These are phyloP conservation scores for Eledone cirrhosa DNA, from an alignment of 2,888 invertebrate genomes.

Conservation along the genomic window DNA sequence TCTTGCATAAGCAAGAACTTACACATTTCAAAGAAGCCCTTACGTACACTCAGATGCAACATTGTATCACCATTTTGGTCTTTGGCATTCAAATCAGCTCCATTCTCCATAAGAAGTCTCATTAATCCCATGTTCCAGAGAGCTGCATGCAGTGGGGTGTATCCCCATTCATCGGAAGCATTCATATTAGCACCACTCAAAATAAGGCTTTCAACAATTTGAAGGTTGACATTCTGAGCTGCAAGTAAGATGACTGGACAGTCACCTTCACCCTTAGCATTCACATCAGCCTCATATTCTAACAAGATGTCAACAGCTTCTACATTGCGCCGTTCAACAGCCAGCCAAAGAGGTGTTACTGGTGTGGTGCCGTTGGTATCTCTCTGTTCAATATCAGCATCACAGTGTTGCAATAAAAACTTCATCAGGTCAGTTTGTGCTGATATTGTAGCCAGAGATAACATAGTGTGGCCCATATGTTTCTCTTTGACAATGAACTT, in stretches of 20 bases:
- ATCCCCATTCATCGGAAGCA: constrained; percentile 14
- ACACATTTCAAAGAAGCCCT: constrained; percentile 13
- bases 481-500: background rate
- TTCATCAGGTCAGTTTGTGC: background rate
- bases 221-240: constrained; percentile 1
- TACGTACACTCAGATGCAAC: constrained; percentile 18
- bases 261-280: background rate
- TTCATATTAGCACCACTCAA: constrained; percentile 5
- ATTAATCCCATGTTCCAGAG: constrained; percentile 14
- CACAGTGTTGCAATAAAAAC: background rate
- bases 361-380: background rate
- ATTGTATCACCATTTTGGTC: constrained; percentile 9
- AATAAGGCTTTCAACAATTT: constrained; percentile 17
- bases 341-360: constrained; percentile 11
- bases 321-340: background rate
- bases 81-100: constrained; percentile 14
- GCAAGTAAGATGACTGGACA: background rate
- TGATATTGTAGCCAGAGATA: background rate
- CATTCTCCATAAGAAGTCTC: constrained; percentile 1
- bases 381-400: background rate
- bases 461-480: constrained; percentile 14
- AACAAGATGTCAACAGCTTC: background rate
- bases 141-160: background rate
- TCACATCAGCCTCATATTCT: background rate
- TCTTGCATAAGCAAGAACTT: background rate